These are phyloP conservation scores for Myopa testacea DNA, from an alignment of 2,888 invertebrate species.

Conservation along the genomic window DNA sequence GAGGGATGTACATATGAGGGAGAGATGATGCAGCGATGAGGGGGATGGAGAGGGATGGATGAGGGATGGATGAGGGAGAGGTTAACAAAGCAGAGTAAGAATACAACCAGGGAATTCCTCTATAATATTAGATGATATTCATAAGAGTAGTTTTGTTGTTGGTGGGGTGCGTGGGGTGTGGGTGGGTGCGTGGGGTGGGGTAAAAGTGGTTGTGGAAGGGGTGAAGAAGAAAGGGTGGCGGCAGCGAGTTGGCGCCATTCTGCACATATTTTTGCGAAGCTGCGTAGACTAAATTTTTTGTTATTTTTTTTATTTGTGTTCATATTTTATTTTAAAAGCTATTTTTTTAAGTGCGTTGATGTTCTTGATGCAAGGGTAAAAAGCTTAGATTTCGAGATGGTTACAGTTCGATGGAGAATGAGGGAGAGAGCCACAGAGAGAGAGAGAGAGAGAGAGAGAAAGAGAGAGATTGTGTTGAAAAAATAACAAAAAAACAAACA, in stretches of 20 bases:
- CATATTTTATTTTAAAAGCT: background rate
- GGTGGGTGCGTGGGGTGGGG: too few species aligned
- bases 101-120: background rate
- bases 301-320: background rate
- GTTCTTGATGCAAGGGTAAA: background rate
- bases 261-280: constrained; percentile 41
- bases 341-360: background rate
- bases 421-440: background rate
- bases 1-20: background rate
- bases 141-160: too few species aligned
- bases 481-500: background rate
- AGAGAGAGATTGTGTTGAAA: background rate
- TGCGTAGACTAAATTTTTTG: background rate
- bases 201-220: background rate
- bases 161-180: too few species aligned
- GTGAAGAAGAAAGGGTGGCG: background rate
- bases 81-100: too few species aligned
- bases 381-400: constrained; percentile 12
- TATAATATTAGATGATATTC: too few species aligned
- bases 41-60: background rate
- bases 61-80: too few species aligned
- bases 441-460: background rate
- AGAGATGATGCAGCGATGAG: background rate
- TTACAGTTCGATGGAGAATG: background rate
- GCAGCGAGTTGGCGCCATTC: constrained; percentile 39